phyloP scores from a whole-genome alignment of 2,113 vertebrate genomes.

The Ancistrus triradiatus region DNA sequence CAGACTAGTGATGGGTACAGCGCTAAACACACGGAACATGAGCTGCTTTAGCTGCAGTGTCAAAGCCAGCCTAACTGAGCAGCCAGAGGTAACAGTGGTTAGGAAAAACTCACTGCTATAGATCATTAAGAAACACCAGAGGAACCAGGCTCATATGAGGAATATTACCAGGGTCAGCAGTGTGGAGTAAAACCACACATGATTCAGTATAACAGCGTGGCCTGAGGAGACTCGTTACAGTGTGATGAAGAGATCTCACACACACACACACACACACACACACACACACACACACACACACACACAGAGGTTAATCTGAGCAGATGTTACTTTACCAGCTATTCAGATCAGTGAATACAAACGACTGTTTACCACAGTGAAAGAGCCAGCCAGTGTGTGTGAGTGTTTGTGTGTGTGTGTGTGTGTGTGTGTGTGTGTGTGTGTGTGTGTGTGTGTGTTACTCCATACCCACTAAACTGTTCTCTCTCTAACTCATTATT shows the following conservation, averaged over 20 bases:
- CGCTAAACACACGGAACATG: too few species aligned
- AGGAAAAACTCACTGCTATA: too few species aligned
- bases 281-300: conserved; percentile 32
- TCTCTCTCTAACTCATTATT: conserved; percentile 4
- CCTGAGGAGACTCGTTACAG: not conserved
- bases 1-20: too few species aligned
- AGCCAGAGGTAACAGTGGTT: too few species aligned
- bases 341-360: conserved; percentile 5
- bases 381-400: not conserved
- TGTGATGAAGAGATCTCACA: not conserved
- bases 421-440: conserved; percentile 3
- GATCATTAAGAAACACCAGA: too few species aligned
- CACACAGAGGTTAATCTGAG: conserved; percentile 18
- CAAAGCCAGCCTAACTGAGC: too few species aligned
- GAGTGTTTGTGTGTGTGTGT: conserved; percentile 15
- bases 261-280: too few species aligned
- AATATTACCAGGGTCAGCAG: too few species aligned
- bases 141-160: too few species aligned
- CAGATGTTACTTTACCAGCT: conserved; percentile 18
- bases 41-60: too few species aligned
- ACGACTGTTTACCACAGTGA: conserved; percentile 14
- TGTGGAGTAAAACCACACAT: too few species aligned
- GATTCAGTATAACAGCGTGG: not conserved
- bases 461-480: too few species aligned
- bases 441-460: not conserved